phyloP scores from a whole-genome alignment of 2,797 vertebrate species.

The Margarornis squamiger region DNA sequence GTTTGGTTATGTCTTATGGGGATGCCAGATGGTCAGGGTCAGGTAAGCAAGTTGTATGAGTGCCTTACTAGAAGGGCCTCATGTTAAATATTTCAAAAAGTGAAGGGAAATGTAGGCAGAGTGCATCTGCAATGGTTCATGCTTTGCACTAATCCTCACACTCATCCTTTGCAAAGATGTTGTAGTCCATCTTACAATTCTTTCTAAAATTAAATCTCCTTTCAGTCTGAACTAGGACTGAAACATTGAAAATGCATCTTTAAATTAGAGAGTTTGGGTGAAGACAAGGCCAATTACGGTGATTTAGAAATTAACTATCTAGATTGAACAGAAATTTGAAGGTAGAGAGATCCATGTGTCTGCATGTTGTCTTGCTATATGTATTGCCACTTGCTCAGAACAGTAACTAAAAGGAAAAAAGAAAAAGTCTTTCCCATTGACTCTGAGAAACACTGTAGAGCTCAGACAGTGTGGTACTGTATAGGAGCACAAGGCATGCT shows the following conservation, averaged over 20 bases:
- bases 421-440: not conserved
- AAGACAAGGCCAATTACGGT: not conserved
- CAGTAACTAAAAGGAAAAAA: not conserved
- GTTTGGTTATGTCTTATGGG: not conserved
- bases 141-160: not conserved
- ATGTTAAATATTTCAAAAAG: not conserved
- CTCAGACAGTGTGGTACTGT: conserved; percentile 50
- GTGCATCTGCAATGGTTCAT: not conserved
- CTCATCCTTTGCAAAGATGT: not conserved
- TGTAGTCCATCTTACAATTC: not conserved
- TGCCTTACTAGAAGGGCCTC: not conserved
- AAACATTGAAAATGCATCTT: not conserved
- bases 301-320: not conserved
- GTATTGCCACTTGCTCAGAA: not conserved
- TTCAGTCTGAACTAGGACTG: not conserved
- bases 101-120: not conserved
- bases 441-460: not conserved
- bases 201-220: not conserved
- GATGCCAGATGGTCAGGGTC: not conserved
- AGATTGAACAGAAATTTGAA: not conserved
- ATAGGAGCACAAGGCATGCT: conserved; percentile 3
- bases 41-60: not conserved
- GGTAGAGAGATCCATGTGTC: not conserved
- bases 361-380: not conserved
- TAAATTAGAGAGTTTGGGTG: not conserved